Base-by-base conservation (phyloP, 1,140 invertebrate species). In the Lanistes nyassanus region DNA sequence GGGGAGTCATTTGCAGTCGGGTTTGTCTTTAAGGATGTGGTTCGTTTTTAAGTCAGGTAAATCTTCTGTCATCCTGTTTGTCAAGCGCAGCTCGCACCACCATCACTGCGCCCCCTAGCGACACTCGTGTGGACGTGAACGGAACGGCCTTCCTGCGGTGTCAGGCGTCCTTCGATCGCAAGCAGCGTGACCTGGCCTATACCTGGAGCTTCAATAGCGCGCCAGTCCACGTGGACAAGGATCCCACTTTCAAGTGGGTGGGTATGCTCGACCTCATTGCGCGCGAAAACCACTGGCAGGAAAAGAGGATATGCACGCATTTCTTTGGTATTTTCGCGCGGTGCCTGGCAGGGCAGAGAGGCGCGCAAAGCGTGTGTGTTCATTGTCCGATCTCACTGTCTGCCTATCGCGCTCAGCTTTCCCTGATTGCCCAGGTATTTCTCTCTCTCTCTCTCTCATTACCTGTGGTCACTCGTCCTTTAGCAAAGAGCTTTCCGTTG, bases 121-220 rank as follows among this genome's bases (percentile, higher is more conserved):
- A 79, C 34, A 78, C 72, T 2, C 47, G 26, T 5, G 76, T 80
- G 3, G 53, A 71, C 0, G 58, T 80, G 13, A 85, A 85, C 66
- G 64, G 76, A 4, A 84, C 83, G 16, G 81, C 78, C 3, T 83
- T 86, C 65, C 34, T 87, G 21, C 66, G 51, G 11, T 87, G 85
- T 60, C 66, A 78, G 42, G 82, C 77, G 0, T 79, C 81, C 19
- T 83, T 81, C 69, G 75, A 84, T 58, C 56, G 53, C 0, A 56
- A 56, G 3, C 39, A 21, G 51, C 64, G 75, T 56, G 84, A 85
- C 31, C 71, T 85, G 0, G 68, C 79, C 3, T 83, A 82, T 47
- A 65, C 79, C 13, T 85, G 84, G 83, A 74, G 42, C 21, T 78
- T 82, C 39, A 78, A 84, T 39, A 81, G 76, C 21, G 76, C 53